Evolutionary conservation across 1,140 invertebrate genomes (phyloP), one percentile per base, ranked within the genome.

Genomic region (Zophobas atratus): DNA sequence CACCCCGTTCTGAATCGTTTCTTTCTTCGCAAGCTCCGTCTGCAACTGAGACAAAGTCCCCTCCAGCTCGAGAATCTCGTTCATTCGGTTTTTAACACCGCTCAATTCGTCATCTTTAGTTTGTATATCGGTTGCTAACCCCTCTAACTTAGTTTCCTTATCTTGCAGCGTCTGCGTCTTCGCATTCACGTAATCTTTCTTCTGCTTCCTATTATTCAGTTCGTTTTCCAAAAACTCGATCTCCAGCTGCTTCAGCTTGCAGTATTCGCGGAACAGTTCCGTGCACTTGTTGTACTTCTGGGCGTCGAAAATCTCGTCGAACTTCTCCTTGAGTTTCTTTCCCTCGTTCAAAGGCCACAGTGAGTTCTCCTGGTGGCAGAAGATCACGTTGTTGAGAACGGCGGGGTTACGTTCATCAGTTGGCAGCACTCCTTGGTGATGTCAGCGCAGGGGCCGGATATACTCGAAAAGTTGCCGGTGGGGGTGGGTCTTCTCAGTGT

Each of bases 351-450:
- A 88, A 1, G 98, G 98, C 98, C 98, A 99, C 84, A 93, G 94
- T 0, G 97, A 94, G 77, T 99, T 97, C 87, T 99, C 98, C 91
- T 99, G 98, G 87, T 99, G 98, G 85, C 98, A 99, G 87, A 99
- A 99, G 82, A 99, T 94, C 0, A 99, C 98, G 88, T 97, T 95
- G 84, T 97, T 97, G 35, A 99, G 87, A 67, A 99, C 96, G 0
- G 98, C 91, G 87, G 97, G 0, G 98, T 96, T 1, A 99, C 97
- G 78, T 96, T 96, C 80, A 98, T 88, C 56, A 89, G 85, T 49
- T 87, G 84, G 53, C 89, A 87, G 81, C 94, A 89, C 84, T 94
- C 92, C 33, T 84, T 82, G 85, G 95, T 91, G 43, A 96, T 88
- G 83, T 98, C 94, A 0, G 86, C 86, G 87, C 93, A 94, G 84